phyloP scores from a whole-genome alignment of 2,113 vertebrate species.

The Psittacula cyanocephala region DNA sequence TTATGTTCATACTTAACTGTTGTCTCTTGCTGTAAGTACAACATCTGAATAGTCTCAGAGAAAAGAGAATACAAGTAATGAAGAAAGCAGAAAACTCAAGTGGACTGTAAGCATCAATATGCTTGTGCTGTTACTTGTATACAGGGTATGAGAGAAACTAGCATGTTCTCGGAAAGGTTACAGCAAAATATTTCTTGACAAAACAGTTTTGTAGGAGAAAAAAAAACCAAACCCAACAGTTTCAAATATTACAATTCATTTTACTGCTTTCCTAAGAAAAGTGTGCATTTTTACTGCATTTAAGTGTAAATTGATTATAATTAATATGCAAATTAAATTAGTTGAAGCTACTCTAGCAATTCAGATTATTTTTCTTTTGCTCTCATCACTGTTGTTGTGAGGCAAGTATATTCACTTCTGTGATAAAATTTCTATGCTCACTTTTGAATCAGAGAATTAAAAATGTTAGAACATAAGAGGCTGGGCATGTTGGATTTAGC shows the following conservation, averaged over 20 bases:
- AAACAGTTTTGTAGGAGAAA: not conserved
- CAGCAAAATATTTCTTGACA: not conserved
- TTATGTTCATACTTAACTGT: not conserved
- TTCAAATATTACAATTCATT: not conserved
- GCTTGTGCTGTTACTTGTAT: not conserved
- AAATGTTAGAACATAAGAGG: not conserved
- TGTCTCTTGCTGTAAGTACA: not conserved
- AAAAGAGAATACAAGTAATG: not conserved
- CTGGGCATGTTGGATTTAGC: not conserved
- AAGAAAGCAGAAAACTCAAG: not conserved
- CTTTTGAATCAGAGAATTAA: not conserved
- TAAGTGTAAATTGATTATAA: not conserved
- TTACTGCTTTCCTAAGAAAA: not conserved
- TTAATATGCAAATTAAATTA: not conserved
- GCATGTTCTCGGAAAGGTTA: not conserved
- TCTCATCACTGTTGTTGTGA: not conserved
- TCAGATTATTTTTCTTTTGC: not conserved
- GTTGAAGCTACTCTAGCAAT: not conserved
- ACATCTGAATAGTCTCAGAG: not conserved
- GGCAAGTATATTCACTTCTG: not conserved
- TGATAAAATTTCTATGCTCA: not conserved
- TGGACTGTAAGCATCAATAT: not conserved
- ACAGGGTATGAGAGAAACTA: not conserved
- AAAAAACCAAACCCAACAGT: not conserved
- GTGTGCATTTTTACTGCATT: not conserved